Evolutionary conservation across 2,888 invertebrate species (phyloP), one percentile per base, ranked within the genome.

Genomic region (Scaptomyza cyrtandrae): DNA sequence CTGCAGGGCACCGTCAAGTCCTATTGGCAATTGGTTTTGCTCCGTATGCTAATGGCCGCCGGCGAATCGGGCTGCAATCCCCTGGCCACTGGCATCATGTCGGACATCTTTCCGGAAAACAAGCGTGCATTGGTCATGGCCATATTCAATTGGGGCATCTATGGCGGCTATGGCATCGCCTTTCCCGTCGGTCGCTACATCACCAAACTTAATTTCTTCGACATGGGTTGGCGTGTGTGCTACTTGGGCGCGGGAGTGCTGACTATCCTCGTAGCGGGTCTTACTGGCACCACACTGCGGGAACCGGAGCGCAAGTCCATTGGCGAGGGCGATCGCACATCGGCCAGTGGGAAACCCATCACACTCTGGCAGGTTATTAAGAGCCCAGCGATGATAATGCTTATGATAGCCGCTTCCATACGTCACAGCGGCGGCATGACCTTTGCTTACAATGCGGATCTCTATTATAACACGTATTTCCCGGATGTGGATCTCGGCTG

Each of bases 141-240:
- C 0, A 95, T 98, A 71, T 98, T 98, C 93, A 98, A 98, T 92
- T 98, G 98, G 98, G 98, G 98, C 11, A 98, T 98, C 78, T 98
- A 98, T 89, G 97, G 98, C 35, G 98, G 98, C 3, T 98, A 98
- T 84, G 98, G 98, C 48, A 95, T 98, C 74, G 97, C 98, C 0
- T 98, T 98, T 90, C 98, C 98, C 0, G 95, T 98, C 6, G 98
- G 98, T 0, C 94, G 97, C 78, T 97, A 97, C 84, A 94, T 97
- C 13, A 96, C 97, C 1, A 93, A 93, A 31, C 75, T 95, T 44
- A 95, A 97, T 85, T 94, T 95, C 65, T 96, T 95, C 94, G 95
- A 95, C 72, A 91, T 96, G 93, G 96, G 97, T 46, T 97, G 97
- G 97, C 94, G 97, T 71, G 93, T 96, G 0, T 96, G 97, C 62